These are phyloP conservation scores for Labeo catla DNA, from an alignment of 2,113 vertebrate genomes.

Conservation along the genomic window DNA sequence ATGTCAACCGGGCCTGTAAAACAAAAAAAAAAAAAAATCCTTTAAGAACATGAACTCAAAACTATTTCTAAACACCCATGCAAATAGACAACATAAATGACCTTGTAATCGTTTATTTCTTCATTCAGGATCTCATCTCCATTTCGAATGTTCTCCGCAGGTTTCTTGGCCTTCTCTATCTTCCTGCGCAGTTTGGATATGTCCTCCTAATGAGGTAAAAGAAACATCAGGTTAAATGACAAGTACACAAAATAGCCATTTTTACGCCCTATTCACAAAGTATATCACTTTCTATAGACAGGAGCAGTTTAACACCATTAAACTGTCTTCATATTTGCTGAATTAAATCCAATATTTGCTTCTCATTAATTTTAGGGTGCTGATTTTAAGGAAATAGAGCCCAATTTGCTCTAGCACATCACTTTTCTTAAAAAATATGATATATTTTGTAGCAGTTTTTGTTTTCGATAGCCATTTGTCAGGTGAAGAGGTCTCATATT, in stretches of 20 bases:
- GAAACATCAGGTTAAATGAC: background rate
- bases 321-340: background rate
- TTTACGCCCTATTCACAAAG: background rate
- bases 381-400: no score
- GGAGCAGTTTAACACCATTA: background rate
- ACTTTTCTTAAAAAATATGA: background rate
- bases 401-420: no score
- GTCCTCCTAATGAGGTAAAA: slow-evolving; percentile 82
- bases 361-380: no score
- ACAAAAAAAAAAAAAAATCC: slow-evolving; percentile 4
- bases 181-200: slow-evolving; percentile 93
- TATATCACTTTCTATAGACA: background rate
- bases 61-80: background rate
- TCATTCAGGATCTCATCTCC: slow-evolving; percentile 97
- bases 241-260: background rate
- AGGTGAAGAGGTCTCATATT: background rate
- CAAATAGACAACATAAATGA: slow-evolving; percentile 49
- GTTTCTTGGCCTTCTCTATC: slow-evolving; percentile 95
- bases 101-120: slow-evolving; percentile 97
- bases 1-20: slow-evolving; percentile 88
- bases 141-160: slow-evolving; percentile 93
- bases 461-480: background rate
- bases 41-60: background rate
- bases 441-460: background rate
- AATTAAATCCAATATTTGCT: no score